A percentile compares a stretch with the other conserved stretches of the same genome.
Conservation (phyloP, 1,140 invertebrate species). For the Popillia japonica region DNA sequence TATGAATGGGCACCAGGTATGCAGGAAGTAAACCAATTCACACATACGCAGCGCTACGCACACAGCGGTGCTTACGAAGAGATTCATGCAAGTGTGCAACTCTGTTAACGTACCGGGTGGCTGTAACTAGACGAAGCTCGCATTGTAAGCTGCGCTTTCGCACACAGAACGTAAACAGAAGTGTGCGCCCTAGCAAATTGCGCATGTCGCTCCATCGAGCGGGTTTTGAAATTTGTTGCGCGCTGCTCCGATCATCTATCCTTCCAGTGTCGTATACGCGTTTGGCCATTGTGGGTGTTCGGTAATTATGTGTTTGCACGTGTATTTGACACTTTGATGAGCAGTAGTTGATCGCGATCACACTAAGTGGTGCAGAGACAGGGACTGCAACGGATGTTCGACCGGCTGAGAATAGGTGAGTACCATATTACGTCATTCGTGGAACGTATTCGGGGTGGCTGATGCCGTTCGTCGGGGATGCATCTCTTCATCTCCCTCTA, state of each 20-base stretch:
- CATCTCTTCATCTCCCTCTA: conserved; percentile 20
- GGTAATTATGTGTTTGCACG: conserved; percentile 33
- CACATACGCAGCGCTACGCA: neutral
- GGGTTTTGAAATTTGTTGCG: conserved; percentile 41
- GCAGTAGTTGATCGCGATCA: neutral
- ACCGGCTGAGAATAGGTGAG: conserved; percentile 15
- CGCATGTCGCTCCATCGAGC: conserved; percentile 41
- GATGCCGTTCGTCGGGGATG: neutral
- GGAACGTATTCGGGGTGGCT: neutral
- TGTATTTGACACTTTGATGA: conserved; percentile 18
- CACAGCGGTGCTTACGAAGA: neutral
- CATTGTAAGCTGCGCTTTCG: conserved; percentile 7
- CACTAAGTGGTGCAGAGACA: neutral
- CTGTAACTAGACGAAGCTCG: conserved; percentile 6
- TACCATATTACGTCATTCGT: conserved; percentile 17
- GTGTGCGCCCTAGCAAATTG: conserved; percentile 25
- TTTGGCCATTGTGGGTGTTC: conserved; percentile 40
- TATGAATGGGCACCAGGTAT: conserved; percentile 2
- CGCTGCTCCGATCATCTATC: conserved; percentile 35
- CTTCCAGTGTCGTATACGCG: conserved; percentile 40
- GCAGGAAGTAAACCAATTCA: neutral
- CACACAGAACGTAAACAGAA: conserved; percentile 39
- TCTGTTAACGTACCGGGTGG: neutral
- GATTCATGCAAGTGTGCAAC: conserved; percentile 22
- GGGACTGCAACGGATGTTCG: neutral